Percentiles rank a stretch among this genome's conserved stretches.
These are phyloP conservation scores for Zosterops pallidus DNA, from an alignment of 2,113 vertebrate genomes.

Conservation along the genomic window DNA sequence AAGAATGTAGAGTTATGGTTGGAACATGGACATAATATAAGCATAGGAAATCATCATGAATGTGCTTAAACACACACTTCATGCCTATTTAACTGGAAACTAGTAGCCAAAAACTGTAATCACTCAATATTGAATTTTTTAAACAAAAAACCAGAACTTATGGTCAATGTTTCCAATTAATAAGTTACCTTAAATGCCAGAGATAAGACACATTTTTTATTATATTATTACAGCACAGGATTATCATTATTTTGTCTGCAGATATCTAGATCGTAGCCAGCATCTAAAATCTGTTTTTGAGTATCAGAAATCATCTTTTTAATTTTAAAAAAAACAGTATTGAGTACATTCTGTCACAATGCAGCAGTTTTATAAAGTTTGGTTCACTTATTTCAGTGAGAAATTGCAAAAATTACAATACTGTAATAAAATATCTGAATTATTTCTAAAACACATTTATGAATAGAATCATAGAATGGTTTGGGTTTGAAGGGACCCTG, in stretches of 20 bases:
- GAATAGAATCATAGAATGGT: neutral
- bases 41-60: conserved; percentile 65
- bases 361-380: neutral
- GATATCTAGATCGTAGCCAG: conserved; percentile 11
- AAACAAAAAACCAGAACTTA: neutral
- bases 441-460: neutral
- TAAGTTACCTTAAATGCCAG: neutral
- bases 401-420: neutral
- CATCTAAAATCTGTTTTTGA: conserved; percentile 1
- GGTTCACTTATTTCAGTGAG: neutral
- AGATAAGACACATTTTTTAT: neutral
- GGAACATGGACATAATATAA: conserved; percentile 56
- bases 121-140: neutral
- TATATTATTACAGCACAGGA: neutral
- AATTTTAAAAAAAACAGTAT: neutral
- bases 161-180: neutral
- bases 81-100: conserved; percentile 41
- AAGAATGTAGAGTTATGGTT: conserved; percentile 37
- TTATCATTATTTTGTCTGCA: neutral
- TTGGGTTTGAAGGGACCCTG: neutral
- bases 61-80: conserved; percentile 45
- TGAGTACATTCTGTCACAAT: neutral
- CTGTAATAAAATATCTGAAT: neutral
- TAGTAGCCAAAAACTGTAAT: conserved; percentile 23
- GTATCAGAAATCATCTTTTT: neutral